Conservation (phyloP, 2,888 invertebrate species). For the Alentia gelatinosa region DNA sequence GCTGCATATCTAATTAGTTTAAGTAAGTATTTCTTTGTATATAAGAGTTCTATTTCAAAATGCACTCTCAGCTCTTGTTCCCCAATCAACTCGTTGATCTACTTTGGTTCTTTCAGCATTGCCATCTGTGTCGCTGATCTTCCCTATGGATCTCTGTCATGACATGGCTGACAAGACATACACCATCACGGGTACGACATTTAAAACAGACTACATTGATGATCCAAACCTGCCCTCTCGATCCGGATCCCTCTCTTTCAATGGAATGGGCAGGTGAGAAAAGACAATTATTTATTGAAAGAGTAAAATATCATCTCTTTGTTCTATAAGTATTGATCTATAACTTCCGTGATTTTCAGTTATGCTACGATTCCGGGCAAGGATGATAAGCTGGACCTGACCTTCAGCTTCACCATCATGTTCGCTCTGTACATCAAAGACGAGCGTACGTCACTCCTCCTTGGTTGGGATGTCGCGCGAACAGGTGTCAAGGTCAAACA, state of each 20-base stretch:
- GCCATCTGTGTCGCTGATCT: background rate
- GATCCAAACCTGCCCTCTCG: background rate
- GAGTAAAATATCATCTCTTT: background rate
- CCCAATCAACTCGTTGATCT: too few species aligned
- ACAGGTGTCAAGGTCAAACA: background rate
- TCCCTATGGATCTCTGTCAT: constrained; percentile 49
- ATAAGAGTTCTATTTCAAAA: too few species aligned
- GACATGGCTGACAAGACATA: background rate
- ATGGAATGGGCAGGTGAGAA: background rate
- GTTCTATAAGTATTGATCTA: background rate
- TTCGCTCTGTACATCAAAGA: background rate
- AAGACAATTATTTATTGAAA: background rate
- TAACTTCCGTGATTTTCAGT: background rate
- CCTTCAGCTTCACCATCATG: constrained; percentile 9
- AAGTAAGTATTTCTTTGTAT: too few species aligned
- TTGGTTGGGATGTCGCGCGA: background rate
- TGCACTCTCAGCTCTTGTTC: too few species aligned
- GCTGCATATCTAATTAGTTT: too few species aligned
- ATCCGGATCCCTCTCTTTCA: constrained; percentile 15
- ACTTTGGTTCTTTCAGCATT: too few species aligned
- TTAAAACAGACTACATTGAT: background rate
- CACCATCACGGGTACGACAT: background rate
- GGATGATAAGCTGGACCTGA: background rate
- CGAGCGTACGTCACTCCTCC: background rate
- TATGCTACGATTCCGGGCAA: background rate